Base-by-base conservation (phyloP, 2,113 vertebrate genomes). In the Trogon surrucura region DNA sequence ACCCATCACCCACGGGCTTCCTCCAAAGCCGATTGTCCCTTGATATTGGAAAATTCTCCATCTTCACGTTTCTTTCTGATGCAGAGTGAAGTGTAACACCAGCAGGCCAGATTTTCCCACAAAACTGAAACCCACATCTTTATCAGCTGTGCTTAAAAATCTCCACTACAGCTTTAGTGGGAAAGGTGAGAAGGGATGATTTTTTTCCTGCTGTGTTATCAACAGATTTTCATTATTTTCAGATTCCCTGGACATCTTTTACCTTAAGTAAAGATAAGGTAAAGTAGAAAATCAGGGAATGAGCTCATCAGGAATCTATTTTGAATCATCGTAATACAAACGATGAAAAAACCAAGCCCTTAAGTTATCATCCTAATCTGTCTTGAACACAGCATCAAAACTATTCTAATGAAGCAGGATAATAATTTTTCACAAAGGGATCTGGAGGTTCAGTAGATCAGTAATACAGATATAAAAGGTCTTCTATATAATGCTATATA, bases 381-480 rank as follows among this genome's bases (percentile, higher is more conserved):
- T 84, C 73, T 89, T 84, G 56, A 93, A 67, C 53, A 74, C 56
- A 79, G 45, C 36, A 82, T 79, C 92, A 95, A 95, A 96, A 85
- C 57, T 95, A 71, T 58, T 88, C 32, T 38, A 56, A 91, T 82
- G 50, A 89, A 95, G 88, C 18, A 91, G 19, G 90, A 60, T 83
- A 96, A 78, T 45, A 90, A 30, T 72, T 78, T 85, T 69, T 85
- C 88, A 73, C 56, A 87, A 85, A 88, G 41, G 85, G 94, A 93
- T 87, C 80, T 73, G n/a, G 51, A 69, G 66, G 30, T 88, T 83
- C 44, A 75, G 38, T 72, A 95, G 80, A 84, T 86, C 69, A 88
- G 57, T 96, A 58, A 81, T 70, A 70, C 9, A 72, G 75, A 83
- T 88, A 96, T 58, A 64, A 84, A 88, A 88, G 48, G n/a, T 79